Percentiles rank a stretch among this genome's conserved stretches.
phyloP scores from a whole-genome alignment of 1,140 invertebrate genomes.

The Diorhabda sublineata region DNA sequence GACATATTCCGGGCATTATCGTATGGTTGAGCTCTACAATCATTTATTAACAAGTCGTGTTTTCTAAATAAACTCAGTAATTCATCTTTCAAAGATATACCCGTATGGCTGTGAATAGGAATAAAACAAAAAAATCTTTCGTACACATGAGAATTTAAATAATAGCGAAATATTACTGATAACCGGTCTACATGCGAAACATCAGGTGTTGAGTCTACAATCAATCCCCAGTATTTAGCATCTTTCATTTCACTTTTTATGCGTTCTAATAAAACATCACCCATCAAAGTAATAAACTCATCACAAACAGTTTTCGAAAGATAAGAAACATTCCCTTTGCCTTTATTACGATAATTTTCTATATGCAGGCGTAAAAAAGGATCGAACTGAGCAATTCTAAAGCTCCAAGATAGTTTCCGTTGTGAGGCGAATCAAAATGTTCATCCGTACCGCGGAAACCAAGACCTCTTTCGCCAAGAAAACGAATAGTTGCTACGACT shows the following conservation, averaged over 20 bases:
- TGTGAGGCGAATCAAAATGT: conserved; percentile 31
- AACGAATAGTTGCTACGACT: conserved; percentile 30
- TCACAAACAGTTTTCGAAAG: conserved; percentile 40
- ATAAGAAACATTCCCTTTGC: conserved; percentile 37
- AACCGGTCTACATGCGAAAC: conserved; percentile 18
- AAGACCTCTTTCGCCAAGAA: conserved; percentile 27
- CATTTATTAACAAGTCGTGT: background rate
- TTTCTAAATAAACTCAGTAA: background rate
- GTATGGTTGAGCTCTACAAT: conserved; percentile 37
- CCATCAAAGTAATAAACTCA: conserved; percentile 42
- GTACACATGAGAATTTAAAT: background rate
- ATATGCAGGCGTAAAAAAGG: conserved; percentile 13
- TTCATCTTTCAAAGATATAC: background rate
- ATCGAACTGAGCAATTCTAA: conserved; percentile 28
- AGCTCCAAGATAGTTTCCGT: conserved; percentile 38
- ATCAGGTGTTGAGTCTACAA: conserved; percentile 46
- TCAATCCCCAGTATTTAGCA: conserved; percentile 45
- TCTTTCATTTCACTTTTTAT: conserved; percentile 40
- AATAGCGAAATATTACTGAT: background rate
- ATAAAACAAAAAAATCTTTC: background rate
- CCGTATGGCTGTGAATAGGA: background rate
- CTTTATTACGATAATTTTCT: conserved; percentile 28
- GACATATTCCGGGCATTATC: conserved; percentile 44
- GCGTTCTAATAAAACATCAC: conserved; percentile 5
- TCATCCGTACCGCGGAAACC: conserved; percentile 35